Base-by-base conservation (phyloP, 1,140 invertebrate species). In the Aphis craccivora region DNA sequence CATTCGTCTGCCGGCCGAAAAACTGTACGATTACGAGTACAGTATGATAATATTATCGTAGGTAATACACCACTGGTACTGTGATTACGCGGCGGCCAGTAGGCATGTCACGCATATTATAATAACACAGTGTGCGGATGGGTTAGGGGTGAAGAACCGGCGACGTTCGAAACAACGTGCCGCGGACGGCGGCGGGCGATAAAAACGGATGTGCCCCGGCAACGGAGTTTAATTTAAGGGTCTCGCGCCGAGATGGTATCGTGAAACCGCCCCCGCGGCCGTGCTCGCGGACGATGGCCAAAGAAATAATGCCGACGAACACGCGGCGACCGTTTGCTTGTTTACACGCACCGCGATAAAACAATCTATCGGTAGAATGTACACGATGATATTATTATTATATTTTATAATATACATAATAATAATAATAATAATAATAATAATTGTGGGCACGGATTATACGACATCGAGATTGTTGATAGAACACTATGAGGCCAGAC, bases 231-330 rank as follows among this genome's bases (percentile, higher is more conserved):
- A 87, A 87, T 87, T 87, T 87, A 48, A 87, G 43, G 84, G 84
- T 87, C 18, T 87, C 48, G 23, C 30, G 60, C 60, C 84, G 84
- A 87, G 84, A 87, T 87, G 23, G 40, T 87, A 87, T 87, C 35
- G 37, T 20, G 18, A 37, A 37, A 83, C 20, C 81, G 20, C 81
- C 37, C 37, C 37, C 35, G 22, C 84, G 18, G 40, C 5, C 43
- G 43, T 20, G 2, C 0, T 43, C 20, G 9, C 37, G 9, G 22
- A 84, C 40, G 3, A 43, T 14, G 3, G 83, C 37, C 83, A 18
- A 84, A 84, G 83, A 84, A 84, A 84, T 84, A 84, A 43, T 84
- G 83, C 37, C 40, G 83, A 1, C 83, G 23, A 84, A 84, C 83
- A 84, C 83, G 83, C 83, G 40, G 81, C 83, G 37, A 25, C 8